Base-by-base conservation (phyloP, 2,888 invertebrate genomes). In the Minunthozetes semirufus region DNA sequence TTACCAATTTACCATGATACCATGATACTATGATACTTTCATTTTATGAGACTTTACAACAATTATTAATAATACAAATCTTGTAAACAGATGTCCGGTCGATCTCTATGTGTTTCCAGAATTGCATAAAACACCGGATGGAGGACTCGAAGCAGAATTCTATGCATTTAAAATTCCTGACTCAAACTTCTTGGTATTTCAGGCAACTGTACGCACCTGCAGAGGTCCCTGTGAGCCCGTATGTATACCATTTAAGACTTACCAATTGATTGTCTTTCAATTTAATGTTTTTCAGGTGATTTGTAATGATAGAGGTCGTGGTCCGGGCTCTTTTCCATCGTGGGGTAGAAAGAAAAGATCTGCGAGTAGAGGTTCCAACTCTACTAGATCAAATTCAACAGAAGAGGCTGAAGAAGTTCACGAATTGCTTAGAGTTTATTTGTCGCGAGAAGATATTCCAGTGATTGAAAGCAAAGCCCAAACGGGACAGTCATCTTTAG, bases 81-180 rank as follows among this genome's bases (percentile, higher is more conserved):
- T 4, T 8, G 25, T 27, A 11, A 15, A 9, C 76, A 93, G 94
- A 48, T 94, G 94, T 80, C 94, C 94, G 0, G 92, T 94, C 0
- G 93, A 94, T 83, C 71, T 79, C 22, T 93, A 90, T 81, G 93
- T 94, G 0, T 94, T 94, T 85, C 94, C 94, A 0, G 92, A 93
- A 81, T 83, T 94, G 79, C 93, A 93, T 81, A 89, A 91, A 81
- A 88, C 92, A 0, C 87, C 94, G 29, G 92, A 88, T 80, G 90
- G 92, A 0, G 92, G 91, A 4, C 84, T 94, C 73, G 93, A 94
- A 85, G 93, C 94, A 0, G 87, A 93, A 80, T 94, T 94, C 83
- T 93, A 94, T 82, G 94, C 94, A 0, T 94, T 94, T 82, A 94
- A 94, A 84, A 93, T 94, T 78, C 94, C 94, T 0, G 94, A 94